Base-by-base conservation (phyloP, 2,888 invertebrate species). In the Acholoe squamosa region DNA sequence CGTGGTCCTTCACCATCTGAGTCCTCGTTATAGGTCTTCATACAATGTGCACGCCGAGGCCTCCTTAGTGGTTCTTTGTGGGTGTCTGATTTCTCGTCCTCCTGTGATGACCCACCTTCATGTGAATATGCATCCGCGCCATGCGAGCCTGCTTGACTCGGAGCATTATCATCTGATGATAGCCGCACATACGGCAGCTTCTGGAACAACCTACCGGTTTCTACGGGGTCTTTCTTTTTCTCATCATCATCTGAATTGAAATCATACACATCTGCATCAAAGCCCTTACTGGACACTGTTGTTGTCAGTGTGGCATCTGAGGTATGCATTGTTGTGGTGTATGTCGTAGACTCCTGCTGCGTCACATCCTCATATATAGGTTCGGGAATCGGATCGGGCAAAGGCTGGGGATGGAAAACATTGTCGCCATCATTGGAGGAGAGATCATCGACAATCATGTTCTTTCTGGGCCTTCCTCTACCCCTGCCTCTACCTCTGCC, bases 401-500 rank as follows among this genome's bases (percentile, higher is more conserved):
- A 5, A 34, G 80, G 14, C 22, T 80, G 34, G 0, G 43, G 16
- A 43, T 33, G 80, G 28, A 86, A 31, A 54, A 25, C 54, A 86
- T 52, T n/a, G 25, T 86, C 86, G 25, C 56, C 86, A 54, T 86
- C 86, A 25, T 51, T 52, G 10, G 84, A 84, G 25, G 86, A 86
- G 10, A 86, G 3, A 7, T 86, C 86, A 5, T 86, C 86, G 25
- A 54, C n/a, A n/a, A 54, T 31, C 14, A 56, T n/a, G 52, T 86
- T 86, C 51, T 76, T 89, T 28, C 33, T 67, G n/a, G 71, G 71
- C 51, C 89, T 71, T 34, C 89, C 89, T 22, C 89, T 31, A 5
- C 89, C 89, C 28, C 89, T 34, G 34, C 89, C 89, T 76, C 89
- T 71, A 16, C 89, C 89, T 43, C 89, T 10, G n/a, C 89, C 89